Percentiles rank a stretch among this genome's conserved stretches.
phyloP scores from a whole-genome alignment of 2,113 vertebrate genomes.

The Grammomys dolichurus region DNA sequence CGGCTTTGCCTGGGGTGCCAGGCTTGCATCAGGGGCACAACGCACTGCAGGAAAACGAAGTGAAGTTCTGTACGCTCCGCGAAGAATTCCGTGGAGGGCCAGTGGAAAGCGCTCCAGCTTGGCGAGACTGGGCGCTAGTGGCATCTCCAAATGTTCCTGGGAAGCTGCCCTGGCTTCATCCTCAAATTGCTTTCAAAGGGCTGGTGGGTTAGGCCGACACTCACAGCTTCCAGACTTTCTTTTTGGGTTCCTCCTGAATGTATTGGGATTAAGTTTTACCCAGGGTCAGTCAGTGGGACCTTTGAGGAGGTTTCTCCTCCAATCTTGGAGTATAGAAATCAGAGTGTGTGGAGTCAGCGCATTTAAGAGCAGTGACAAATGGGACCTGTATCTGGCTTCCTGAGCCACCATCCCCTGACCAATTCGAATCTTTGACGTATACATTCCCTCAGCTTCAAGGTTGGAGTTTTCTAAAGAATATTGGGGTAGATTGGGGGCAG shows the following conservation, averaged over 20 bases:
- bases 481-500: neutral
- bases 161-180: neutral
- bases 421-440: neutral
- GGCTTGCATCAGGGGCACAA: neutral
- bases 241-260: neutral
- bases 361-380: neutral
- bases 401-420: neutral
- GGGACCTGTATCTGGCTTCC: neutral
- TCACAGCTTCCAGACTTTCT: neutral
- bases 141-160: neutral
- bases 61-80: neutral
- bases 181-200: neutral
- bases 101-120: neutral
- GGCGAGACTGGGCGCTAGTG: slow-evolving; percentile 11
- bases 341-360: neutral
- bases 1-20: neutral
- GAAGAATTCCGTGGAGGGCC: slow-evolving; percentile 6
- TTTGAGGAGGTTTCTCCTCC: neutral
- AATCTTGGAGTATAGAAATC: neutral
- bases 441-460: neutral
- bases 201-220: neutral
- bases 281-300: neutral
- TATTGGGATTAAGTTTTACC: neutral
- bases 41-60: neutral
- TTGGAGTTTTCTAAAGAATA: neutral